A percentile compares a stretch with the other conserved stretches of the same genome.
phyloP scores from a whole-genome alignment of 2,113 vertebrate species.

The zebrafish (Danio rerio) region DNA sequence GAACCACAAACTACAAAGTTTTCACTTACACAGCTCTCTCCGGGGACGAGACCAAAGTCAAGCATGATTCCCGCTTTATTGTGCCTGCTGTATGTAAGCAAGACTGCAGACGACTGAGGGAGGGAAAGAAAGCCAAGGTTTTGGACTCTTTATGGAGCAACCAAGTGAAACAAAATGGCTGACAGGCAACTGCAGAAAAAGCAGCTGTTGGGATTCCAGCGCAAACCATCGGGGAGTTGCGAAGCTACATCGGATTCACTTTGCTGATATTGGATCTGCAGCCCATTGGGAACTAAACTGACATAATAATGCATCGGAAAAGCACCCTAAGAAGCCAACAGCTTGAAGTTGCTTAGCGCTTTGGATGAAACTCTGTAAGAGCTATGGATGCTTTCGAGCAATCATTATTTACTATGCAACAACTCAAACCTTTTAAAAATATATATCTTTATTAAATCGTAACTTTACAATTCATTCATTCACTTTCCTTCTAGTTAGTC shows the following conservation, averaged over 20 bases:
- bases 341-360: no score
- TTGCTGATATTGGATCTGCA: constrained; percentile 55
- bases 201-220: constrained; percentile 45
- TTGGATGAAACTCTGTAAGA: background rate
- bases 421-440: no score
- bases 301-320: constrained; percentile 35
- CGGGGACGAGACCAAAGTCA: constrained; percentile 10
- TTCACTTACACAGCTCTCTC: constrained; percentile 25
- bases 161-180: constrained; percentile 49
- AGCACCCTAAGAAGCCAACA: constrained; percentile 11
- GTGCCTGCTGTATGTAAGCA: constrained; percentile 15
- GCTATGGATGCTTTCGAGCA: background rate
- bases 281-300: constrained; percentile 18
- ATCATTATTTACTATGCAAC: no score
- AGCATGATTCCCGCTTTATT: constrained; percentile 25
- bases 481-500: no score
- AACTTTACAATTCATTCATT: no score
- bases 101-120: background rate
- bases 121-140: constrained; percentile 10
- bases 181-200: constrained; percentile 42
- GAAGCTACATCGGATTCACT: constrained; percentile 43
- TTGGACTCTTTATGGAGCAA: constrained; percentile 33
- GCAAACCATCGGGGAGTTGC: constrained; percentile 34
- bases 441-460: no score
- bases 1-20: constrained; percentile 37